Evolutionary conservation across 2,113 vertebrate species (phyloP).

Genomic region (Fulmarus glacialis): DNA sequence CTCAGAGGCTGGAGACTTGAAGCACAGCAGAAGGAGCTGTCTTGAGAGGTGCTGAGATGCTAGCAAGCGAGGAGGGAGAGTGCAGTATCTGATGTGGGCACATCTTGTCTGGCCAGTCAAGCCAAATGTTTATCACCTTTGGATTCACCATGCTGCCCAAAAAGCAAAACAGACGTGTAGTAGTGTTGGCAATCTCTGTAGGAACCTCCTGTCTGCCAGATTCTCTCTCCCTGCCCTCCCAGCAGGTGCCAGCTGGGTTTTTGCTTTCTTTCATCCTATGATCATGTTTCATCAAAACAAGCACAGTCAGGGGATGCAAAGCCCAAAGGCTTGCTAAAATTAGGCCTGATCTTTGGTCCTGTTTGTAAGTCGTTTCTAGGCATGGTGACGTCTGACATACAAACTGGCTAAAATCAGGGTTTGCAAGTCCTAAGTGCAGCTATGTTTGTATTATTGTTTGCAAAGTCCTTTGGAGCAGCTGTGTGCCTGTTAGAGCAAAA

Average conservation of each 20-base stretch:
- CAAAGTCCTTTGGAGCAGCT: background rate
- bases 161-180: constrained; percentile 44
- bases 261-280: constrained; percentile 38
- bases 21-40: constrained; percentile 1
- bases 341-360: constrained; percentile 60
- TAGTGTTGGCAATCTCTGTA: constrained; percentile 47
- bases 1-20: background rate
- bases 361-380: background rate
- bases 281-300: constrained; percentile 28
- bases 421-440: constrained; percentile 55
- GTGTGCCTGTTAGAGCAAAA: background rate
- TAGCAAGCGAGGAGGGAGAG: background rate
- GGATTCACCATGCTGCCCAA: background rate
- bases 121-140: constrained; percentile 48
- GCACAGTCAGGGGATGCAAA: background rate
- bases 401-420: constrained; percentile 11
- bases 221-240: constrained; percentile 39
- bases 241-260: constrained; percentile 54
- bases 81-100: background rate
- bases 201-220: constrained; percentile 53
- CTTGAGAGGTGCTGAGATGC: background rate
- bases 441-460: constrained; percentile 1
- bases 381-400: background rate
- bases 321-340: constrained; percentile 55
- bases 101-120: background rate